These are phyloP conservation scores for Mythimna ferrago DNA, from an alignment of 2,888 invertebrate species.

Conservation along the genomic window DNA sequence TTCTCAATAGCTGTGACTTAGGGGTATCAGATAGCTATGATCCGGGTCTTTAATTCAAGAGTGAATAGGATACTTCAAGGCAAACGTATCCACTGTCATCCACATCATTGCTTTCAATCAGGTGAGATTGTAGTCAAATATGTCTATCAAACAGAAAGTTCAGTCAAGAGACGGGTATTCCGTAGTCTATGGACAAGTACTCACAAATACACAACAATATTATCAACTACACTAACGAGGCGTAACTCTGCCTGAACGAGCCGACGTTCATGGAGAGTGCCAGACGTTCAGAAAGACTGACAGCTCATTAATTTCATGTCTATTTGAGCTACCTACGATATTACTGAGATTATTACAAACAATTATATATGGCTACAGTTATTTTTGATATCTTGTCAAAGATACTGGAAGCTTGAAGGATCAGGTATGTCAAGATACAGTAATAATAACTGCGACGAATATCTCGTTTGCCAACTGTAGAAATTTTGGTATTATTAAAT, in stretches of 20 bases:
- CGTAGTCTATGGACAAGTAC: background rate
- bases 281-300: constrained; percentile 30
- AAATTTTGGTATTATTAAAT: background rate
- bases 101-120: no score
- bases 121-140: no score
- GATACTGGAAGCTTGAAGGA: background rate
- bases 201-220: constrained; percentile 10
- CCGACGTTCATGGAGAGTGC: constrained; percentile 25
- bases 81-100: no score
- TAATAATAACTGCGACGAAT: background rate
- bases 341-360: constrained; percentile 4
- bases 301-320: constrained; percentile 45
- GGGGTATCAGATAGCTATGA: no score
- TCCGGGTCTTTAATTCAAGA: no score
- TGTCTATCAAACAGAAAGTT: no score
- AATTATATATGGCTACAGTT: background rate
- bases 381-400: background rate
- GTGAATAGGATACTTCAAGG: no score
- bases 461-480: background rate
- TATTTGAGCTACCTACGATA: constrained; percentile 35
- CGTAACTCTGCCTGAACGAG: constrained; percentile 30
- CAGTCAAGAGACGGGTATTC: background rate
- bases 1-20: no score
- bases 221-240: constrained; percentile 43
- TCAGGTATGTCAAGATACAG: background rate